Conservation (phyloP, 2,888 invertebrate genomes). For the Neoascia interrupta region DNA sequence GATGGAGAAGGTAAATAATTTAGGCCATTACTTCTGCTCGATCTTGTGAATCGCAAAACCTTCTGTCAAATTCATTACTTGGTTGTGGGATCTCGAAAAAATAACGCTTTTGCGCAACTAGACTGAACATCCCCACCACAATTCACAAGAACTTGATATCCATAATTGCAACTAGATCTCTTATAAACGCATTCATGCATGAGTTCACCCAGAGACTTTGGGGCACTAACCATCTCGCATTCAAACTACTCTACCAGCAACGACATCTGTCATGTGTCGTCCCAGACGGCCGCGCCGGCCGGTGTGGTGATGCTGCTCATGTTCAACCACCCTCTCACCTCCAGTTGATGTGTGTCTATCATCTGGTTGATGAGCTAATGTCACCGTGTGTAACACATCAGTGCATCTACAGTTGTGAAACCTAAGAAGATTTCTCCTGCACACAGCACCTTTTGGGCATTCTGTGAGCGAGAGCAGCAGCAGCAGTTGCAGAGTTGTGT, state of each 20-base stretch:
- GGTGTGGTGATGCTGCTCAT: slow-evolving; percentile 35
- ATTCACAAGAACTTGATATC: slow-evolving; percentile 25
- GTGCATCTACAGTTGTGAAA: slow-evolving; percentile 41
- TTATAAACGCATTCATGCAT: slow-evolving; percentile 32
- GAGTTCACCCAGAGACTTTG: slow-evolving; percentile 15
- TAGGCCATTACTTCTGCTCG: too few relatives aligned
- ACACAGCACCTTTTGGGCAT: not conserved
- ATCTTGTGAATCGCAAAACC: too few relatives aligned
- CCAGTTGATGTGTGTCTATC: slow-evolving; percentile 34
- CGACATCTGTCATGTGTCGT: slow-evolving; percentile 54
- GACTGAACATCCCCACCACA: not conserved
- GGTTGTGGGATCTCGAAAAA: too few relatives aligned
- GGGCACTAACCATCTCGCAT: too few relatives aligned
- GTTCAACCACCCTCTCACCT: slow-evolving; percentile 49
- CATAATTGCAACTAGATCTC: slow-evolving; percentile 52
- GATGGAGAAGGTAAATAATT: too few relatives aligned
- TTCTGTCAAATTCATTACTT: too few relatives aligned
- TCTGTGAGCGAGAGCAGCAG: not conserved
- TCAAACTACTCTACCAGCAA: too few relatives aligned
- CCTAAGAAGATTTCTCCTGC: slow-evolving; percentile 22
- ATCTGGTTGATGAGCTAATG: slow-evolving; percentile 60
- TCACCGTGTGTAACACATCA: slow-evolving; percentile 58
- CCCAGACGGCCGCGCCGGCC: too few relatives aligned
- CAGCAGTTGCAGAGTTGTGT: slow-evolving; percentile 3
- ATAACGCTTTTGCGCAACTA: too few relatives aligned